Base-by-base conservation (phyloP, 2,113 vertebrate species). In the Regulus satrapa region DNA sequence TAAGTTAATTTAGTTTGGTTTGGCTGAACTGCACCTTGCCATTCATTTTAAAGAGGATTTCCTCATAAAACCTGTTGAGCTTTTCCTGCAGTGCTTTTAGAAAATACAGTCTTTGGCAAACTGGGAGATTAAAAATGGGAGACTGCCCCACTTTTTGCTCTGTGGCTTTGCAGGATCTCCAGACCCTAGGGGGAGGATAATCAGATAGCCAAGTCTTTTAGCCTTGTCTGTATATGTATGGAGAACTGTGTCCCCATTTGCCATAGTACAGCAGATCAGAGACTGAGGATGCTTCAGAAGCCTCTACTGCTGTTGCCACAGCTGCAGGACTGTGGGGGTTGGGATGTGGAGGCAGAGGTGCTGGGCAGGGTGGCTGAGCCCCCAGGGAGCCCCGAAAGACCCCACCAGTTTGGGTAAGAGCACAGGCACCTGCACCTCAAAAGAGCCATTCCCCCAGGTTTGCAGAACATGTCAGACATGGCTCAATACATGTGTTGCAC, bases 291-390 rank as follows among this genome's bases (percentile, higher is more conserved):
- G 31, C 66, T 89, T 89, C 73, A 91, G 69, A 82, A 85, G 69
- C 40, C 0, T 1, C 88, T 51, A 32, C 0, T 58, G 32, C 34
- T 0, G 1, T 64, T 78, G 26, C 66, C 0, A 0, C 41, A 78
- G 81, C 64, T 77, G 59, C 5, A 8, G 34, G 41, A 41, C 51
- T 26, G 10, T 0, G 0, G 45, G 21, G 18, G 5, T 23, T 8
- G 2, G 45, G n/a, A 46, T 1, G 7, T 0, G 0, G 25, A 90
- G 46, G 38, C 1, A 0, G 28, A 0, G 0, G 13, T 49, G 52
- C 18, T 6, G 1, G 40, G 29, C 34, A 67, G 43, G 29, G 29
- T 72, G 83, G 20, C 45, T 91, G 54, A 85, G 21, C 12, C 32
- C 21, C 41, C 31, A 73, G 5, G 26, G 24, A 49, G 18, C 43